phyloP scores from a whole-genome alignment of 2,888 invertebrate species.

The Sinodicranocentrus sp. region DNA sequence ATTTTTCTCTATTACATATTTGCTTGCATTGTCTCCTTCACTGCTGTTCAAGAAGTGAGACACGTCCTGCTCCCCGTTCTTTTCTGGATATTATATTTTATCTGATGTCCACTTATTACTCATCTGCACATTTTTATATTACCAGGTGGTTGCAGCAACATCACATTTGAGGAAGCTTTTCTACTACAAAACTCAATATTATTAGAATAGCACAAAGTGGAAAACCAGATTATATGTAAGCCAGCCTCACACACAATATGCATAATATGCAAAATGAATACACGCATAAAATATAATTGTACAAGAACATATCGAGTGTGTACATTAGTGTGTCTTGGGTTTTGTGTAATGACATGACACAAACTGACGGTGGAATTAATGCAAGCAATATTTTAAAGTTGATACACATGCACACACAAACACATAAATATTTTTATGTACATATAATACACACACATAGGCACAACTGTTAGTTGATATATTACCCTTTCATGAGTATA shows the following conservation, averaged over 20 bases:
- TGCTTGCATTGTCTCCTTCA: not conserved
- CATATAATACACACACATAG: not conserved
- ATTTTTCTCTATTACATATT: not conserved
- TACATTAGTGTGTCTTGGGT: not conserved
- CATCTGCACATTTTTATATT: not conserved
- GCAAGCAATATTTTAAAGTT: not conserved
- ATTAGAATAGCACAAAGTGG: not conserved
- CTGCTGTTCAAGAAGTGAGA: constrained; percentile 1
- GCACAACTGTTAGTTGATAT: constrained; percentile 28
- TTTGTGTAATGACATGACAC: not conserved
- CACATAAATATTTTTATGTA: constrained; percentile 19
- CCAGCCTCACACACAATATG: not conserved
- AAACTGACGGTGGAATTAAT: constrained; percentile 5
- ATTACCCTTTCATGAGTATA: constrained; percentile 29
- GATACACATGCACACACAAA: constrained; percentile 29
- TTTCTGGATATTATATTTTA: constrained; percentile 28
- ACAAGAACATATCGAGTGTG: not conserved
- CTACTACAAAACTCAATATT: not conserved
- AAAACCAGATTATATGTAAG: not conserved
- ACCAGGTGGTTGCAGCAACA: not conserved
- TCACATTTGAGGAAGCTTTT: not conserved
- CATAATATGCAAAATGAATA: constrained; percentile 4
- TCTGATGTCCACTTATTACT: constrained; percentile 12
- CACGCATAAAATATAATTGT: constrained; percentile 7
- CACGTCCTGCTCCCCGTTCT: constrained; percentile 22